Percentiles rank a stretch among this genome's conserved stretches.
Conservation (phyloP, 2,797 vertebrate species). For the Streptopelia turtur region DNA sequence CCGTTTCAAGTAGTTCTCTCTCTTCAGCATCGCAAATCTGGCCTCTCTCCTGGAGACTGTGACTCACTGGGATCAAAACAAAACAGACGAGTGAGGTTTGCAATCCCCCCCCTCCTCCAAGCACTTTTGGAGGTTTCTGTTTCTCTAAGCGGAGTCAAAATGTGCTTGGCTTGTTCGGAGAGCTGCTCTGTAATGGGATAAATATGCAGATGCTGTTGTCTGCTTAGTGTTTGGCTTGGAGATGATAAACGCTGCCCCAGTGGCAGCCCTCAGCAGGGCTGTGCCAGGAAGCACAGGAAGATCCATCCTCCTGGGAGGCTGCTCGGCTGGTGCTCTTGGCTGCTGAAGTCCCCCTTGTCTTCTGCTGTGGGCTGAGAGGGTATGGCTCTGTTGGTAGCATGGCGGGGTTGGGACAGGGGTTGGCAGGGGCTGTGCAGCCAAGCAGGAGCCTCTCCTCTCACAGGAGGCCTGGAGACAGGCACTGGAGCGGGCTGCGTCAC, state of each 20-base stretch:
- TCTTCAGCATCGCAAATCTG: constrained; percentile 14
- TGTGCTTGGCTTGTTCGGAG: constrained; percentile 20
- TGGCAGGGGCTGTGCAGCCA: background rate
- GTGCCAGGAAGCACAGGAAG: constrained; percentile 14
- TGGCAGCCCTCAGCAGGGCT: background rate
- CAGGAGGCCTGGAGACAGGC: accelerated
- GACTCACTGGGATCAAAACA: constrained; percentile 59
- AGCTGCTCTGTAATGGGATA: constrained; percentile 45
- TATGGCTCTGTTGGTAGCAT: background rate
- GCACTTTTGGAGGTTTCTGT: constrained; percentile 34
- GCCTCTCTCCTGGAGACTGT: constrained; percentile 47
- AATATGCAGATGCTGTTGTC: constrained; percentile 61
- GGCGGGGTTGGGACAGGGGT: background rate
- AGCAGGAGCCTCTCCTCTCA: background rate
- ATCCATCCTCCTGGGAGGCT: background rate
- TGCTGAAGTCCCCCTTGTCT: background rate
- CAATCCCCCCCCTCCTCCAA: background rate
- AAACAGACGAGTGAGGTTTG: constrained; percentile 36
- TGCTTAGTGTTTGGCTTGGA: constrained; percentile 50
- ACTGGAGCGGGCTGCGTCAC: background rate
- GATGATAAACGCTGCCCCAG: constrained; percentile 28
- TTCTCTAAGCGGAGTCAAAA: constrained; percentile 42
- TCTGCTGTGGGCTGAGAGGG: background rate
- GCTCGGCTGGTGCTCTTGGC: background rate
- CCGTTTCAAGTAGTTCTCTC: constrained; percentile 15